Evolutionary conservation across 2,888 invertebrate species (phyloP), one percentile per base, ranked within the genome.

Genomic region (Pyralis farinalis): DNA sequence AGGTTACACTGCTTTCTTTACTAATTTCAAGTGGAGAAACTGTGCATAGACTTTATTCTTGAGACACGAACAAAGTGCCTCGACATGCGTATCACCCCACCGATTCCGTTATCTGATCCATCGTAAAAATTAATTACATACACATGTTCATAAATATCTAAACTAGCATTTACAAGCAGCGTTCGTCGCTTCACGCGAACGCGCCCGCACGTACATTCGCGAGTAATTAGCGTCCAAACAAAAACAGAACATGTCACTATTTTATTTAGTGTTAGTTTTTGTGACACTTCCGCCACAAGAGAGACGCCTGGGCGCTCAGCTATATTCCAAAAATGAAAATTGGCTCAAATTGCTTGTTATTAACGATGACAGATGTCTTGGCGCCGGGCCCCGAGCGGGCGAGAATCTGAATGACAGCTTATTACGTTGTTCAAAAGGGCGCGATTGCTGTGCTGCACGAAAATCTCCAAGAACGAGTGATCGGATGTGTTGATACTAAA

Each of bases 311-410:
- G 76, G 65, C 71, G 73, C 76, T 75, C 71, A 65, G 58, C 57
- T 68, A 65, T 73, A 85, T 86, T 85, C 78, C 71, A 83, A 87
- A 87, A 82, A 87, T 86, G 81, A 70, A 79, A 86, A 86, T 86
- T 86, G 83, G 63, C 81, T 85, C 83, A 84, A 86, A 87, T 87
- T 86, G 86, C 84, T 83, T 77, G 77, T 85, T 87, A 83, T 86
- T 85, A 87, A 86, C 83, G 83, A 87, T 86, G 87, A 87, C 86
- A 86, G 86, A 87, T 87, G 87, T 79, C 75, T 76, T 83, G 77
- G 87, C 87, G 87, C 87, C 87, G 75, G 66, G 63, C 71, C 64
- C 57, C 43, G 38, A 5, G 16, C 20, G 9, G 29, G 5, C 9
- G 30, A 25, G 40, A 36, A 44, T 46, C 40, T 12, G 64, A 70